Conservation (phyloP, 2,888 invertebrate species). For the Cantharis nigra region DNA sequence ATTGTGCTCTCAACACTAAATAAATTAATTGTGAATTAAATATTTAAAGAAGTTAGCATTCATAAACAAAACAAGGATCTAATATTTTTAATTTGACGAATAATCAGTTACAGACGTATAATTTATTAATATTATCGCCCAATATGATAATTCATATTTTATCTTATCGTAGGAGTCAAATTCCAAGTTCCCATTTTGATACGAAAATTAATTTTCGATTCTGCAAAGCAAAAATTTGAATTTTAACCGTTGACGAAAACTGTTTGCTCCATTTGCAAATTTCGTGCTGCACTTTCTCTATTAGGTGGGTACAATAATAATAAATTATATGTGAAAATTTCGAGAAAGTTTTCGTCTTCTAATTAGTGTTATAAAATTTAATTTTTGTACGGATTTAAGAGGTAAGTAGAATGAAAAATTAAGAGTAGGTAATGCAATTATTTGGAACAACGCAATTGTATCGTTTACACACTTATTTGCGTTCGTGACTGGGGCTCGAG, state of each 20-base stretch:
- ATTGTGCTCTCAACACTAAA: background rate
- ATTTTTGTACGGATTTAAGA: background rate
- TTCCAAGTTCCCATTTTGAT: background rate
- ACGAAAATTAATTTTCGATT: background rate
- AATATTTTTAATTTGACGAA: background rate
- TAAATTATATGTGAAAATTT: constrained; percentile 3
- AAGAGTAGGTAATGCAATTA: background rate
- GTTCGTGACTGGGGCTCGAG: background rate
- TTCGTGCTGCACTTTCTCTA: background rate
- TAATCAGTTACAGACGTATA: background rate
- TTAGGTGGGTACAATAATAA: background rate
- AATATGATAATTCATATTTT: background rate
- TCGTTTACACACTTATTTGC: background rate
- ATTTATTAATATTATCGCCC: background rate
- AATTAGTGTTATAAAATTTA: background rate
- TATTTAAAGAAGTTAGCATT: background rate
- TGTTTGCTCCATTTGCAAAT: background rate
- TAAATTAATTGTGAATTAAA: background rate
- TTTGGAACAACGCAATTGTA: background rate
- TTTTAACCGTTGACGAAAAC: background rate
- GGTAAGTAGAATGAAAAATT: background rate
- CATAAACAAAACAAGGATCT: background rate
- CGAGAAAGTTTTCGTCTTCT: background rate
- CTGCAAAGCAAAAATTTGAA: background rate
- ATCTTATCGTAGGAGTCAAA: background rate